phyloP scores from a whole-genome alignment of 2,888 invertebrate genomes.

The Bursaphelenchus okinawaensis region DNA sequence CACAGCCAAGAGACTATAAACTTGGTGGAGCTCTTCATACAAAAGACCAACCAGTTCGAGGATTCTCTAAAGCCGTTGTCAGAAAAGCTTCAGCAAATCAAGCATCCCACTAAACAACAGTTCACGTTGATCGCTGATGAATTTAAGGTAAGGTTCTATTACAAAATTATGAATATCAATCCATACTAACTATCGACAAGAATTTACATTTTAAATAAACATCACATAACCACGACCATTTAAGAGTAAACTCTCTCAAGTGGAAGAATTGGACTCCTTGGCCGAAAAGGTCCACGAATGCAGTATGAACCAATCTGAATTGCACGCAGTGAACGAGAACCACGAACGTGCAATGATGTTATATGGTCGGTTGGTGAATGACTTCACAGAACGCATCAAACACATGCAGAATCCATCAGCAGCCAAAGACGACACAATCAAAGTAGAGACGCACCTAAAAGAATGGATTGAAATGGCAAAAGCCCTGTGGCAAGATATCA shows the following conservation, averaged over 20 bases:
- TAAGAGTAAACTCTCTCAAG: conserved; percentile 12
- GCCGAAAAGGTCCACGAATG: conserved; percentile 45
- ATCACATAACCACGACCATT: too few relatives aligned
- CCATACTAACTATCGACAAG: too few relatives aligned
- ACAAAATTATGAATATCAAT: too few relatives aligned
- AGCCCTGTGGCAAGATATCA: conserved; percentile 18
- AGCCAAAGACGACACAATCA: conserved; percentile 35
- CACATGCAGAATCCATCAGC: conserved; percentile 36
- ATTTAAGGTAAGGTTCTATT: conserved; percentile 11
- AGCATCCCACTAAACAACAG: conserved; percentile 3
- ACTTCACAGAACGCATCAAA: conserved; percentile 46
- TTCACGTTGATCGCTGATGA: conserved; percentile 9
- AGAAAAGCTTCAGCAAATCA: conserved; percentile 30
- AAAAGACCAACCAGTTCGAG: conserved; percentile 38
- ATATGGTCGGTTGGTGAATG: conserved; percentile 45
- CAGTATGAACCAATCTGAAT: conserved; percentile 37
- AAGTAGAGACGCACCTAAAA: conserved; percentile 1
- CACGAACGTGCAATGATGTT: conserved; percentile 51
- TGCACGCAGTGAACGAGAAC: conserved; percentile 49
- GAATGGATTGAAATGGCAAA: conserved; percentile 28
- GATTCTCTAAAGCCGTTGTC: conserved; percentile 42
- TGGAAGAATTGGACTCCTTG: conserved; percentile 4
- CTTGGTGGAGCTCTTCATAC: conserved; percentile 41
- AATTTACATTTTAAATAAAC: too few relatives aligned
- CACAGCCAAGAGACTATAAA: conserved; percentile 8